Evolutionary conservation across 92 coral and sea anemone species (phyloP), one percentile per base, ranked within the genome.

Genomic region (Chrysogorgia sp.): DNA sequence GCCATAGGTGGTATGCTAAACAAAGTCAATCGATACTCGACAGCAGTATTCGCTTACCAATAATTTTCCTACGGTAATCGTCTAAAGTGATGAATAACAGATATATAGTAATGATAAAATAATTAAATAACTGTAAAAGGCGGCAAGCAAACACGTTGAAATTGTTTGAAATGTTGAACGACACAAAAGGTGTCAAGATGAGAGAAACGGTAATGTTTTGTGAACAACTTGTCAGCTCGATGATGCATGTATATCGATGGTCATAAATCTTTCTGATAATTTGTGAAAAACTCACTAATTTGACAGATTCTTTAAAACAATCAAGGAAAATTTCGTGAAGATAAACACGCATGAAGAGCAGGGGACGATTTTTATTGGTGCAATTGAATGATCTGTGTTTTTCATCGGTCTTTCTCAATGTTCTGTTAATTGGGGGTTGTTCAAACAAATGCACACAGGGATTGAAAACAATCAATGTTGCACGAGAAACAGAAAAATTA

Each of bases 361-460:
- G 33, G 65, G 34, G n/a, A 47, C 53, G 15, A 47, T 25, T 23
- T 2, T 25, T 34, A 26, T 14, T 59, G 14, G 37, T 25, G 65
- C 37, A 59, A 3, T 59, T 59, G 20, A 28, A 24, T 59, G 65
- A 28, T 4, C 24, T 22, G 53, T 59, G 37, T 34, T 21, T 21
- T 64, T 64, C 26, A 48, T 34, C 34, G 49, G 50, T 17, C 40
- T 47, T 34, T 31, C 49, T 34, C 9, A 34, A 34, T 24, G 28
- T n/a, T 64, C 24, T 17, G 30, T 40, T 37, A 34, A 7, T 19
- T 34, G 26, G 10, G 45, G 71, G 71, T 64, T 19, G 49, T 64
- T 64, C 49, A 64, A 64, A 64, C 71, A 64, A 64, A 64, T 64
- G 4, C 50, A 26, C 14, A 33, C 49, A 10, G 49, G 0, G 26